Evolutionary conservation across 2,113 vertebrate genomes (phyloP).

Genomic region (Oreochromis tanganicae): DNA sequence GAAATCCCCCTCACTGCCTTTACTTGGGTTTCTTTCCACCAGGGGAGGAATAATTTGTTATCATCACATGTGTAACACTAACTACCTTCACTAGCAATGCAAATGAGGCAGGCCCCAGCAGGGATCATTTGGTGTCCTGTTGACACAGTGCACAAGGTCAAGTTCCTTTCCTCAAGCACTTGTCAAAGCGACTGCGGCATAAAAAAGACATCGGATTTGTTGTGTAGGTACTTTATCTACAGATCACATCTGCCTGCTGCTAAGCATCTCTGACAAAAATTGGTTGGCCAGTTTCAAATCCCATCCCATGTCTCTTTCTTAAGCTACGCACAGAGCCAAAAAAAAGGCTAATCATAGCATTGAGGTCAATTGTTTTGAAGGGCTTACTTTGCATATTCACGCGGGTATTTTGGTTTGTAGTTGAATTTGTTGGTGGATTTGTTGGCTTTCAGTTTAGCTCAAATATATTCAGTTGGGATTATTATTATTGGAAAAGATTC

Average conservation of each 20-base stretch:
- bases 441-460: not conserved
- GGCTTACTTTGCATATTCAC: constrained; percentile 12
- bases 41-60: constrained; percentile 9
- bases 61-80: constrained; percentile 45
- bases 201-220: constrained; percentile 35
- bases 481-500: not conserved
- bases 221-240: constrained; percentile 14
- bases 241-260: constrained; percentile 1
- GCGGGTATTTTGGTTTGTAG: not conserved
- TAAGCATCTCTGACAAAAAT: constrained; percentile 25
- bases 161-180: constrained; percentile 29
- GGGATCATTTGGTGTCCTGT: constrained; percentile 49
- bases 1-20: not conserved
- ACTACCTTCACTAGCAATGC: constrained; percentile 44
- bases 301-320: constrained; percentile 2
- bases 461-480: not conserved
- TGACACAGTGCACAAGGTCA: constrained; percentile 44
- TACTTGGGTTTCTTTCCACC: constrained; percentile 2
- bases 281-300: constrained; percentile 7
- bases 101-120: constrained; percentile 29
- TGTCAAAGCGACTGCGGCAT: constrained; percentile 9
- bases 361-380: constrained; percentile 17
- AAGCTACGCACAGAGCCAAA: not conserved
- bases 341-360: constrained; percentile 16
- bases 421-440: not conserved